These are phyloP conservation scores for Bergia puertoricense DNA, from an alignment of 92 coral and sea anemone genomes.

Conservation along the genomic window DNA sequence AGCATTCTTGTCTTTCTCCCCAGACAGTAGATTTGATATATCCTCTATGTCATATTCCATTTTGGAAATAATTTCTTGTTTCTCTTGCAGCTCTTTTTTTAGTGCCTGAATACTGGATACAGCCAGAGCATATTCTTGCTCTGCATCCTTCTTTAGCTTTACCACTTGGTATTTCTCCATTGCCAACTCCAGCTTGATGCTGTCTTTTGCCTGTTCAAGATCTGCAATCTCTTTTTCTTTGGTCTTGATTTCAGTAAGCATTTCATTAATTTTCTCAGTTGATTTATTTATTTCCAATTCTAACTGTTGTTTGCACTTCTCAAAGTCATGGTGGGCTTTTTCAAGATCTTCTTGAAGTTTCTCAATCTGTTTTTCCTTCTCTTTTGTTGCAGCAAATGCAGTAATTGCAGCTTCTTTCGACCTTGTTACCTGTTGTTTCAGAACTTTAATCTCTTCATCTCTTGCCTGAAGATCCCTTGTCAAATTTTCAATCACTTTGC, in stretches of 20 bases:
- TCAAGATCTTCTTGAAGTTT: slow-evolving; percentile 52
- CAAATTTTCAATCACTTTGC: slow-evolving; percentile 74
- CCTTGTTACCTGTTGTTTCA: slow-evolving; percentile 50
- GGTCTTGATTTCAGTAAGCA: slow-evolving; percentile 41
- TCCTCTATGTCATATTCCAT: slow-evolving; percentile 77
- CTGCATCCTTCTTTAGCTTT: slow-evolving; percentile 50
- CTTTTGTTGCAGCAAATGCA: slow-evolving; percentile 14
- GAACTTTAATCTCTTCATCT: slow-evolving; percentile 51
- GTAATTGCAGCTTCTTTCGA: slow-evolving; percentile 47
- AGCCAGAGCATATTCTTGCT: slow-evolving; percentile 47
- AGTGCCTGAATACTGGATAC: slow-evolving; percentile 51
- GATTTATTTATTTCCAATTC: slow-evolving; percentile 48
- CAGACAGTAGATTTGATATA: slow-evolving; percentile 46
- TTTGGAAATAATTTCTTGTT: slow-evolving; percentile 54
- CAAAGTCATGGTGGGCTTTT: slow-evolving; percentile 22
- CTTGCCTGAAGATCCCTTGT: slow-evolving; percentile 56
- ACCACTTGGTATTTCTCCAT: slow-evolving; percentile 45
- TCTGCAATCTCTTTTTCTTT: slow-evolving; percentile 55
- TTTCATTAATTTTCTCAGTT: slow-evolving; percentile 47
- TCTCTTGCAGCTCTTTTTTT: slow-evolving; percentile 49
- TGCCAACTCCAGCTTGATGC: not conserved
- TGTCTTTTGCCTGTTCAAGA: slow-evolving; percentile 27
- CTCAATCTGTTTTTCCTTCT: slow-evolving; percentile 15
- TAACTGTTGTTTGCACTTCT: slow-evolving; percentile 37
- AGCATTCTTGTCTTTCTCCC: slow-evolving; percentile 66